phyloP scores from a whole-genome alignment of 1,140 invertebrate genomes.

The Eupristina koningsbergeri region DNA sequence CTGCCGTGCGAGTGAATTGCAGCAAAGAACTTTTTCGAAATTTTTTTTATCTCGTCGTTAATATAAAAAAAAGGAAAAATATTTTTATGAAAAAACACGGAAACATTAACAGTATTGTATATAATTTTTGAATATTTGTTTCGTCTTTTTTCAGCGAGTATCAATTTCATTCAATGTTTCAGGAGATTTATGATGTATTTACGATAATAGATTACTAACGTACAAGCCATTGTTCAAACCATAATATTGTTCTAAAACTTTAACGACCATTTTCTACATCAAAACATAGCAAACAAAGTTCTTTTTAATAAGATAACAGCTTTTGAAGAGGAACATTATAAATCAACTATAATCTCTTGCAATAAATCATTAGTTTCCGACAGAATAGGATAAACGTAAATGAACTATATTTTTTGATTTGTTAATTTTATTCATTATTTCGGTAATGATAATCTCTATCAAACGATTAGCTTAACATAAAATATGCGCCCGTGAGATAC shows the following conservation, averaged over 20 bases:
- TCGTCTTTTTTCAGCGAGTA: neutral
- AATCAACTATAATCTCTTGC: conserved; percentile 1
- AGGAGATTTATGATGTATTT: conserved; percentile 28
- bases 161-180: conserved; percentile 9
- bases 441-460: neutral
- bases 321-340: conserved; percentile 25
- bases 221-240: conserved; percentile 13
- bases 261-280: conserved; percentile 29
- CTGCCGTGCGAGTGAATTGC: no score
- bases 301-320: conserved; percentile 21
- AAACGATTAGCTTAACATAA: neutral
- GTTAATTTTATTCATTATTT: conserved; percentile 6
- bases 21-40: no score
- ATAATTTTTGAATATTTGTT: neutral
- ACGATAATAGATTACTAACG: conserved; percentile 26
- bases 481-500: neutral
- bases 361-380: conserved; percentile 22
- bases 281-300: neutral
- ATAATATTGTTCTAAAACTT: conserved; percentile 33
- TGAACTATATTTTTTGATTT: neutral
- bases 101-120: neutral
- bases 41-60: neutral
- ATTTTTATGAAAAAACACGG: neutral
- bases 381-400: neutral
- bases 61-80: neutral